Evolutionary conservation across 2,888 invertebrate genomes (phyloP), one percentile per base, ranked within the genome.

Genomic region (Athalia circularis): DNA sequence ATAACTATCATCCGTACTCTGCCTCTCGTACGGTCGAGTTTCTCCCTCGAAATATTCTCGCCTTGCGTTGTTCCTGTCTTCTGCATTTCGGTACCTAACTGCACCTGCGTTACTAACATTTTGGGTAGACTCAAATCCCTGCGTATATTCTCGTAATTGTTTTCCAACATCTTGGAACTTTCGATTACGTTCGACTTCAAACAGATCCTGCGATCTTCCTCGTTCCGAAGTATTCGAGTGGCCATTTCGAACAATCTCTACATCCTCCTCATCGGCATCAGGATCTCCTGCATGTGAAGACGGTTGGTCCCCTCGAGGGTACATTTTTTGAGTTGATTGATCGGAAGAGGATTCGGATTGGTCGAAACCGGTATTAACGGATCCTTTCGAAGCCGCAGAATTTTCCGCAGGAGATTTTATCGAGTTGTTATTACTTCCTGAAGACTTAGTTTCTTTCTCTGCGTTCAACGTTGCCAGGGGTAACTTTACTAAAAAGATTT

Each of bases 81-180:
- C 85, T 3, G 80, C 50, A 13, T 84, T 84, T 13, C 81, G 81
- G 47, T 81, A 81, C n/a, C 83, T 74, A 62, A 83, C 82, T 43
- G 86, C 84, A 4, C 86, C 80, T 3, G 81, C 79, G 29, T 29
- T 29, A 29, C 29, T 29, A 29, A 29, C 29, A 15, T 81, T 82
- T 47, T 84, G 83, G 3, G 85, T 86, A 43, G 86, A 88, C 50
- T 88, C 88, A 7, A 88, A 82, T 67, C 88, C 88, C 77, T 87
- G 87, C 4, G 82, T 77, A 78, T 86, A 86, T 47, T 88, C 87
- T 8, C 85, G 82, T 47, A 85, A 85, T 78, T 89, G 88, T 62
- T 85, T 81, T 9, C 86, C 87, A 2, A 81, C 85, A 65, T 82
- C 80, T 11, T 85, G 83, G 57, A 80, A 81, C 5, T 79, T 80